Evolutionary conservation across 2,888 invertebrate species (phyloP).

Genomic region (Caenorhabditis sp.): DNA sequence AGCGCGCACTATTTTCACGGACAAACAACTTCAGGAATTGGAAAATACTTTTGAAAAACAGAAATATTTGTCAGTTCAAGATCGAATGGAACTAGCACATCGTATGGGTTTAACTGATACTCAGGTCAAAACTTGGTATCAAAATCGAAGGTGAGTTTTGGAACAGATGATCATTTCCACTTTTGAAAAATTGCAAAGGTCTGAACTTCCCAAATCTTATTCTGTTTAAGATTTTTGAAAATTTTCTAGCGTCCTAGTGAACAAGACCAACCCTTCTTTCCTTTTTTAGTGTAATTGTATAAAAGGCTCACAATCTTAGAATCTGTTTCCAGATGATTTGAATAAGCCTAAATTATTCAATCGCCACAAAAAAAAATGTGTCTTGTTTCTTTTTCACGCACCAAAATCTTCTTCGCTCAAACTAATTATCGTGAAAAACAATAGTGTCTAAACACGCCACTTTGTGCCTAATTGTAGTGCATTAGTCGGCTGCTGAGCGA

Average conservation of each 20-base stretch:
- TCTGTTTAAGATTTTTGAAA: no score
- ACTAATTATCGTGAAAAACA: background rate
- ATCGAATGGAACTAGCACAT: slow-evolving; percentile 95
- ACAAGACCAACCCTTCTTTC: no score
- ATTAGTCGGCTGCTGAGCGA: slow-evolving; percentile 31
- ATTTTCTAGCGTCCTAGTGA: no score
- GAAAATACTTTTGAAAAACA: slow-evolving; percentile 67
- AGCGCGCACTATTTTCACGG: slow-evolving; percentile 84
- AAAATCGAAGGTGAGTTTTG: slow-evolving; percentile 83
- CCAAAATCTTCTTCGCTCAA: no score
- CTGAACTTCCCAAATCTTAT: no score
- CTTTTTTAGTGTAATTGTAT: no score
- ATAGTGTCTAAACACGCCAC: slow-evolving; percentile 51
- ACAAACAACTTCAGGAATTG: slow-evolving; percentile 77
- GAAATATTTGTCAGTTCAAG: slow-evolving; percentile 73
- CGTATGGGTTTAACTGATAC: slow-evolving; percentile 90
- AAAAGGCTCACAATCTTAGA: no score
- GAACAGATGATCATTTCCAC: background rate
- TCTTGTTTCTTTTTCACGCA: no score
- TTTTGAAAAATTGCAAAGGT: slow-evolving; percentile 17
- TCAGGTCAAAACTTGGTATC: slow-evolving; percentile 99
- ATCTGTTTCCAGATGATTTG: no score
- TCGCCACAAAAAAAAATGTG: no score
- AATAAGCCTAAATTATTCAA: no score
- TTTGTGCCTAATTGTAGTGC: slow-evolving; percentile 49